phyloP scores from a whole-genome alignment of 2,113 vertebrate genomes.

The Morone chrysops region DNA sequence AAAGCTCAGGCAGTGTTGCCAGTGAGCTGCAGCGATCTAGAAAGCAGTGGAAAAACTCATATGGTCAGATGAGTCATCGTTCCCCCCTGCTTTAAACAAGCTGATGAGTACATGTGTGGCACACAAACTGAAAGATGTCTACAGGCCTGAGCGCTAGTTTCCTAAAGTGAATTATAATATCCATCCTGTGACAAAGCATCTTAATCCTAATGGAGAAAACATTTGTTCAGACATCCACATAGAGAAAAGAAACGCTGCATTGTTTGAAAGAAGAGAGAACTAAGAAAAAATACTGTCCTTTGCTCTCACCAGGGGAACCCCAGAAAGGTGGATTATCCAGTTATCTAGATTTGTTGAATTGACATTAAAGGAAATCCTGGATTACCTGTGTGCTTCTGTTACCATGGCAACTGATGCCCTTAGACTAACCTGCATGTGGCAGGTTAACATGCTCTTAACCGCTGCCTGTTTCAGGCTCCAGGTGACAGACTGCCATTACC shows the following conservation, averaged over 20 bases:
- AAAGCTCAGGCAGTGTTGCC: constrained; percentile 5
- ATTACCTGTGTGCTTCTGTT: too few relatives aligned
- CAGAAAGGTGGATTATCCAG: background rate
- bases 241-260: background rate
- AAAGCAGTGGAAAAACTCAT: constrained; percentile 51
- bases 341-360: background rate
- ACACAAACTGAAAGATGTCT: constrained; percentile 24
- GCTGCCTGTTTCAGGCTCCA: background rate
- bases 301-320: too few relatives aligned
- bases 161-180: background rate
- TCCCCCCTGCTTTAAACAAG: constrained; percentile 26
- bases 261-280: background rate
- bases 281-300: too few relatives aligned
- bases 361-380: background rate
- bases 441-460: too few relatives aligned
- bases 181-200: background rate
- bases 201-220: background rate
- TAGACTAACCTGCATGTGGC: too few relatives aligned
- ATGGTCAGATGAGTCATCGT: constrained; percentile 63
- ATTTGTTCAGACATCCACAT: constrained; percentile 2
- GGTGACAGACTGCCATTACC: background rate
- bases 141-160: background rate
- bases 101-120: constrained; percentile 40
- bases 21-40: constrained; percentile 32
- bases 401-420: too few relatives aligned